A percentile compares a stretch with the other conserved stretches of the same genome.
phyloP scores from a whole-genome alignment of 1,140 invertebrate species.

The Helicorthomorpha holstii region DNA sequence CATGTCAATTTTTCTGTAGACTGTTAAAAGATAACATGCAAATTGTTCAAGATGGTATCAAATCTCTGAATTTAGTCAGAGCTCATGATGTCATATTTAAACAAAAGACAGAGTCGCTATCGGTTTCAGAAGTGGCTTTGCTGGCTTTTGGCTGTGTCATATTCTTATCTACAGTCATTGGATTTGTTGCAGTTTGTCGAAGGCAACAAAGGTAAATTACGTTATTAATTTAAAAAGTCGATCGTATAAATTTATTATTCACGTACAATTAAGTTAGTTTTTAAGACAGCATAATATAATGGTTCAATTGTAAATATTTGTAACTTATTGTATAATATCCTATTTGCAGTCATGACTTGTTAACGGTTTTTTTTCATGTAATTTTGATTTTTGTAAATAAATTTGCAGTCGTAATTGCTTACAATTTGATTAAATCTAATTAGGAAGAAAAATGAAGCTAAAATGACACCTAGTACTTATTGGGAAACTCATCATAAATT shows the following conservation, averaged over 20 bases:
- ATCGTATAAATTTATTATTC: too few relatives aligned
- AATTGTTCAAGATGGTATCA: neutral
- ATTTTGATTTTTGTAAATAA: too few relatives aligned
- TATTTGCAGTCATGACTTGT: too few relatives aligned
- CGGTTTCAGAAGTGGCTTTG: constrained; percentile 58
- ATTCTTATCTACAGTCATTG: constrained; percentile 55
- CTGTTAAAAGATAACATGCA: neutral
- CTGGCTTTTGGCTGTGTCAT: constrained; percentile 57
- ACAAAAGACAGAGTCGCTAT: constrained; percentile 31
- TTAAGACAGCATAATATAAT: too few relatives aligned
- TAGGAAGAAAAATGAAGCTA: neutral
- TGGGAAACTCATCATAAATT: neutral
- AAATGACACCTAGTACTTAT: neutral
- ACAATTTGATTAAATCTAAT: too few relatives aligned
- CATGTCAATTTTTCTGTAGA: neutral
- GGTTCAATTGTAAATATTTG: too few relatives aligned
- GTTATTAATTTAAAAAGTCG: too few relatives aligned
- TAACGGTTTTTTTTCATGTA: too few relatives aligned
- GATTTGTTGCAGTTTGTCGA: constrained; percentile 56
- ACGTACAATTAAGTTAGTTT: too few relatives aligned
- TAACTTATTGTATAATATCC: too few relatives aligned
- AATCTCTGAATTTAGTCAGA: neutral
- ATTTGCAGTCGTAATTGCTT: too few relatives aligned
- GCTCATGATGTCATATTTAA: neutral
- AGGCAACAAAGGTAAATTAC: constrained; percentile 16